Evolutionary conservation across 37 sponge, comb jelly and placozoan species (phyloP).

Genomic region (Mnemiopsis leidyi): DNA sequence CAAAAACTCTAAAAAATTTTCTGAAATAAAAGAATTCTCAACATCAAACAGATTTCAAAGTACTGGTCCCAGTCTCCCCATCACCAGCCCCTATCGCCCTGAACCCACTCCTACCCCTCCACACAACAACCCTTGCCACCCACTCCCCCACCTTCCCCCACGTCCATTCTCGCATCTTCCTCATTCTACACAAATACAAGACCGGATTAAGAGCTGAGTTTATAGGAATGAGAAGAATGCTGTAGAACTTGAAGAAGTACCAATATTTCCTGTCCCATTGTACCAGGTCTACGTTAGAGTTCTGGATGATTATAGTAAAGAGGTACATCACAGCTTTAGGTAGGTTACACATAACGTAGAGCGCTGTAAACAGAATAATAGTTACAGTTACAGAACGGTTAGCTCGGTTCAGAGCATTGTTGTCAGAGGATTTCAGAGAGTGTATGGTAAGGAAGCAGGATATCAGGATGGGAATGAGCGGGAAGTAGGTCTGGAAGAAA

Average conservation of each 20-base stretch:
- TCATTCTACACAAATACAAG: background rate
- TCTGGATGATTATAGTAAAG: background rate
- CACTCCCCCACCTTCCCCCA: background rate
- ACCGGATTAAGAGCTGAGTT: background rate
- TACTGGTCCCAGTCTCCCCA: no score
- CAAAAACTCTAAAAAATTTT: no score
- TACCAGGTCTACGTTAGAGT: background rate
- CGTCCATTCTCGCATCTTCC: background rate
- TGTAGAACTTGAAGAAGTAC: background rate
- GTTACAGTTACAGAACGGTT: background rate
- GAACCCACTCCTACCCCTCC: background rate
- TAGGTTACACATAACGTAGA: conserved; percentile 16
- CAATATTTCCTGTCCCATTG: background rate
- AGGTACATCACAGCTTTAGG: background rate
- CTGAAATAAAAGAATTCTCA: no score
- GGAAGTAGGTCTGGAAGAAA: conserved; percentile 24
- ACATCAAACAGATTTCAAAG: no score
- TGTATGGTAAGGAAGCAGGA: conserved; percentile 20
- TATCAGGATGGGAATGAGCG: conserved; percentile 33
- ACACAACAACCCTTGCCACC: background rate
- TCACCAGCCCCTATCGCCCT: background rate
- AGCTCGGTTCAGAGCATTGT: background rate
- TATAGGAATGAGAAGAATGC: background rate
- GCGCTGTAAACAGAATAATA: background rate
- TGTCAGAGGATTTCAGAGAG: background rate